These are phyloP conservation scores for Noctua comes DNA, from an alignment of 2,888 invertebrate genomes.

Conservation along the genomic window DNA sequence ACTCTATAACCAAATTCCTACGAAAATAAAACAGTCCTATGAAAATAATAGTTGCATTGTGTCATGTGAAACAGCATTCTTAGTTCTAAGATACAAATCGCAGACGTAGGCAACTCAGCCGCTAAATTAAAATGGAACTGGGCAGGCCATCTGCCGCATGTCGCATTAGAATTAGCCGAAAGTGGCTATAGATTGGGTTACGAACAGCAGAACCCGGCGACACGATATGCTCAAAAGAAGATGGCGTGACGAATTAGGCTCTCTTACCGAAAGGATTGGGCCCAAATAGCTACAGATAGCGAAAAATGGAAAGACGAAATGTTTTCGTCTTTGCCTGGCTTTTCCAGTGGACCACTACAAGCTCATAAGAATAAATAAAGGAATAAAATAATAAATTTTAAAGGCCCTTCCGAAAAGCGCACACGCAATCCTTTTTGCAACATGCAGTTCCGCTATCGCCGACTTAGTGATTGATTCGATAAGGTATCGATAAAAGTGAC, in stretches of 20 bases:
- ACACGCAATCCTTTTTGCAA: conserved; percentile 25
- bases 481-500: conserved; percentile 40
- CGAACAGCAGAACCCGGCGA: background rate
- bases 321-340: background rate
- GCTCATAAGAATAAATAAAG: background rate
- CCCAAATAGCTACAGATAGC: background rate
- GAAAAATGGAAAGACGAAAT: background rate
- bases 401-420: background rate
- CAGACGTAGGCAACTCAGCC: background rate
- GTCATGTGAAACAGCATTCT: background rate
- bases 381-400: too few relatives aligned
- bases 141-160: background rate
- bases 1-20: background rate
- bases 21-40: background rate
- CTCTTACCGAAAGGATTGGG: background rate
- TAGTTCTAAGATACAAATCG: background rate
- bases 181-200: background rate
- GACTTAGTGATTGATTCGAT: conserved; percentile 41
- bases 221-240: background rate
- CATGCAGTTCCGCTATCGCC: conserved; percentile 35
- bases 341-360: background rate
- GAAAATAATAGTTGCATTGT: background rate
- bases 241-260: background rate
- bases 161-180: background rate
- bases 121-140: background rate